Evolutionary conservation across 2,113 vertebrate genomes (phyloP).

Genomic region (Panthera leo): DNA sequence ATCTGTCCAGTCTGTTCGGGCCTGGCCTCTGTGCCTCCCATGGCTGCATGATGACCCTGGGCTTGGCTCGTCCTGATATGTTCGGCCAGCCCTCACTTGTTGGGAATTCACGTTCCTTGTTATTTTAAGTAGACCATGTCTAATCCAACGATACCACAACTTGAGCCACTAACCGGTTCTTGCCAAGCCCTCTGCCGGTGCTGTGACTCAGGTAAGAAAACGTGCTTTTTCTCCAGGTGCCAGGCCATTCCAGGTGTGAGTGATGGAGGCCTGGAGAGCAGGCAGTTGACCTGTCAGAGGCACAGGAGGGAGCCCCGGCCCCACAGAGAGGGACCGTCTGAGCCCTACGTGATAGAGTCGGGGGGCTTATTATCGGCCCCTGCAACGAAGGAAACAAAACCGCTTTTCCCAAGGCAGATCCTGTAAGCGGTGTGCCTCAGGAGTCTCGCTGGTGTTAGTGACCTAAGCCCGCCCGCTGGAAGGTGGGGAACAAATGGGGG

Average conservation of each 20-base stretch:
- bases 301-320: neutral
- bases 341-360: fast-evolving
- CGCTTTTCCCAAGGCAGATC: neutral
- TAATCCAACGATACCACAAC: neutral
- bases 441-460: neutral
- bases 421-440: fast-evolving
- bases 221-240: neutral
- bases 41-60: neutral
- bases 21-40: neutral
- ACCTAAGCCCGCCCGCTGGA: neutral
- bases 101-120: neutral
- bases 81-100: neutral
- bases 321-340: neutral
- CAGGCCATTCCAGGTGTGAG: neutral
- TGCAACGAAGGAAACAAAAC: neutral
- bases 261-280: neutral
- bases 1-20: neutral
- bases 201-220: neutral
- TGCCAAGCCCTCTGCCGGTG: neutral
- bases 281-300: neutral
- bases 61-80: neutral
- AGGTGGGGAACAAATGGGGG: neutral
- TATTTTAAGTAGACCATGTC: neutral
- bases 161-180: neutral
- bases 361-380: too few relatives aligned